Conservation (phyloP, 1,140 invertebrate genomes). For the Sycophila sp. region DNA sequence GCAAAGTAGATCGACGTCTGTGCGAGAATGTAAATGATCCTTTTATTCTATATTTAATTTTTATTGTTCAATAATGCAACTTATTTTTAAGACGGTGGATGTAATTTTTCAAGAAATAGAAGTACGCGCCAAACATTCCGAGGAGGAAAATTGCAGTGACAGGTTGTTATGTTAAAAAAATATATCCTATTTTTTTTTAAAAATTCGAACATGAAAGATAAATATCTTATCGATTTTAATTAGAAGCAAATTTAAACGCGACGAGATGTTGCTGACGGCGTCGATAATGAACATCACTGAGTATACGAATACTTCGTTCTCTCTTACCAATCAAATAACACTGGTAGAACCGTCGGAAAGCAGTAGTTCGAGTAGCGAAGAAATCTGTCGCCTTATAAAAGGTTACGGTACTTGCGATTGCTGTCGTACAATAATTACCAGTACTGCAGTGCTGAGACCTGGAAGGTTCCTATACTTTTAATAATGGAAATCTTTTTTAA, state of each 20-base stretch:
- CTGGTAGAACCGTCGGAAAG: not conserved
- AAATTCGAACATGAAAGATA: no score
- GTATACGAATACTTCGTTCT: not conserved
- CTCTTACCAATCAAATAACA: not conserved
- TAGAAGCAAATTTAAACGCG: not conserved
- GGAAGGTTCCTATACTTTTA: not conserved
- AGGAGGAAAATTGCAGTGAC: not conserved
- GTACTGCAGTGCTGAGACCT: constrained; percentile 14
- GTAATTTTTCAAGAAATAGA: constrained; percentile 39
- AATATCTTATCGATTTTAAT: not conserved
- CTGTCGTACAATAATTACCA: not conserved
- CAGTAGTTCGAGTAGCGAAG: not conserved
- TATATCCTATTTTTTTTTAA: no score
- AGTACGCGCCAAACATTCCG: constrained; percentile 13
- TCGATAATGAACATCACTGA: not conserved
- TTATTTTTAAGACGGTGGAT: constrained; percentile 38
- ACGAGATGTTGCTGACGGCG: not conserved
- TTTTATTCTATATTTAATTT: not conserved
- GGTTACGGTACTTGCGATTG: constrained; percentile 28
- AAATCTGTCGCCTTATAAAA: constrained; percentile 10
- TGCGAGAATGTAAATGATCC: constrained; percentile 35
- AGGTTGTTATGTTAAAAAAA: constrained; percentile 5
- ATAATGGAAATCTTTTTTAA: not conserved
- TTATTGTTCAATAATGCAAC: not conserved
- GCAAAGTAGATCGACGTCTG: constrained; percentile 26